Evolutionary conservation across 2,797 vertebrate species (phyloP).

Genomic region (Macrochelys suwanniensis): DNA sequence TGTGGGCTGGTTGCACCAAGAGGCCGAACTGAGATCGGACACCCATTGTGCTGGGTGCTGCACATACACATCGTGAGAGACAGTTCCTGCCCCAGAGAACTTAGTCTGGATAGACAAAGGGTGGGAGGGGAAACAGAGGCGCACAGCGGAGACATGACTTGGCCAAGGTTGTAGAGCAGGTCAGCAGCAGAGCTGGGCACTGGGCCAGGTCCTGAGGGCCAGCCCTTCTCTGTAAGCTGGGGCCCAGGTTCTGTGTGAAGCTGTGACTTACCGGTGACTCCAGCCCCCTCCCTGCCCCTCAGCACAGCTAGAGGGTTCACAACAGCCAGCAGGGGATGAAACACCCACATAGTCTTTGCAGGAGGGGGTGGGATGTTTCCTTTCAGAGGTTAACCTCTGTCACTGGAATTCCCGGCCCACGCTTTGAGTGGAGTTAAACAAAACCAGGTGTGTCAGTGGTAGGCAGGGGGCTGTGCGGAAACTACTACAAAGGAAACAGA

Average conservation of each 20-base stretch:
- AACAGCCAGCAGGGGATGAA: neutral
- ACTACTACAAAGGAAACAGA: neutral
- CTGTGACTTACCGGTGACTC: neutral
- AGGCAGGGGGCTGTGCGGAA: neutral
- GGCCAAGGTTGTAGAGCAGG: too few relatives aligned
- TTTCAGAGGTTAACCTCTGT: neutral
- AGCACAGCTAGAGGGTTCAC: neutral
- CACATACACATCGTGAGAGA: neutral
- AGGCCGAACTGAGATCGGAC: too few relatives aligned
- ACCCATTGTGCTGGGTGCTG: neutral
- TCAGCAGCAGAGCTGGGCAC: neutral
- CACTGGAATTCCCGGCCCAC: neutral
- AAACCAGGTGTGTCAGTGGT: neutral
- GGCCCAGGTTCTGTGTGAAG: neutral
- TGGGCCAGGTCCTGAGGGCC: neutral
- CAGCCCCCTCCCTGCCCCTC: neutral
- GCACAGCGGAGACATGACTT: rapidly evolving
- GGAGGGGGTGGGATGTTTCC: neutral
- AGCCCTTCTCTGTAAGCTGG: neutral
- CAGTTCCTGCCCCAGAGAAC: neutral
- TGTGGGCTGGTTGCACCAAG: too few relatives aligned
- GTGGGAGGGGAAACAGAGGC: neutral
- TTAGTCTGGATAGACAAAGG: neutral
- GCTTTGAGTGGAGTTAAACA: neutral
- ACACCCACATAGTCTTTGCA: neutral